phyloP scores from a whole-genome alignment of 2,888 invertebrate genomes.

The Hedya salicella region DNA sequence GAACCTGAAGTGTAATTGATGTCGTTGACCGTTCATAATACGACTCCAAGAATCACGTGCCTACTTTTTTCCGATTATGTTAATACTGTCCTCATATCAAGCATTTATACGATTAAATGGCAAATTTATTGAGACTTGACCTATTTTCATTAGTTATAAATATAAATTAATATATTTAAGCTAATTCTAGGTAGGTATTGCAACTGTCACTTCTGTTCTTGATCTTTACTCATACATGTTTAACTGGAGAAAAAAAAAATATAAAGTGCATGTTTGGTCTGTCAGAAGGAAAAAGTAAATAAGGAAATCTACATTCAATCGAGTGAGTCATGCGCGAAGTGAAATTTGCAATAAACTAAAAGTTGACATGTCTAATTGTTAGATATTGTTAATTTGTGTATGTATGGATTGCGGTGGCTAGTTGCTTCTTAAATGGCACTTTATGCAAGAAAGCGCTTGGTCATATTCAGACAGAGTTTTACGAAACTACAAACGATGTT shows the following conservation, averaged over 20 bases:
- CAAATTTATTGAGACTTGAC: slow-evolving; percentile 3
- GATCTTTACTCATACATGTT: background rate
- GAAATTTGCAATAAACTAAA: slow-evolving; percentile 3
- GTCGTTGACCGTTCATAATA: background rate
- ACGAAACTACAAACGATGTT: too few relatives aligned
- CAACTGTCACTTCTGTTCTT: background rate
- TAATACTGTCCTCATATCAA: slow-evolving; percentile 9
- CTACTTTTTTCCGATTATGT: slow-evolving; percentile 13
- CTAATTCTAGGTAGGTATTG: background rate
- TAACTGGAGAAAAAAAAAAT: background rate
- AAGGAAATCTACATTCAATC: slow-evolving; percentile 16
- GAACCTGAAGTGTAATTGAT: background rate
- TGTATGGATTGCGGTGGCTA: slow-evolving; percentile 13
- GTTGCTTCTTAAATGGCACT: slow-evolving; percentile 12
- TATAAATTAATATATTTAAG: slow-evolving; percentile 6
- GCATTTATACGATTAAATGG: slow-evolving; percentile 15
- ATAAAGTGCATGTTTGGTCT: background rate
- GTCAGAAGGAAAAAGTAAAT: slow-evolving; percentile 1
- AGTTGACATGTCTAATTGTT: slow-evolving; percentile 9
- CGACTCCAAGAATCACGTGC: slow-evolving; percentile 1
- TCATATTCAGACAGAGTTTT: background rate
- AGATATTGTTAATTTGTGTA: background rate
- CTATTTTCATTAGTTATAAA: background rate
- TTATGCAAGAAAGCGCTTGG: slow-evolving; percentile 2
- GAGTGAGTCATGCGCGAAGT: slow-evolving; percentile 17